Percentiles rank a stretch among this genome's conserved stretches.
Evolutionary conservation across 2,888 invertebrate genomes (phyloP).

Genomic region (Lapara coniferarum): DNA sequence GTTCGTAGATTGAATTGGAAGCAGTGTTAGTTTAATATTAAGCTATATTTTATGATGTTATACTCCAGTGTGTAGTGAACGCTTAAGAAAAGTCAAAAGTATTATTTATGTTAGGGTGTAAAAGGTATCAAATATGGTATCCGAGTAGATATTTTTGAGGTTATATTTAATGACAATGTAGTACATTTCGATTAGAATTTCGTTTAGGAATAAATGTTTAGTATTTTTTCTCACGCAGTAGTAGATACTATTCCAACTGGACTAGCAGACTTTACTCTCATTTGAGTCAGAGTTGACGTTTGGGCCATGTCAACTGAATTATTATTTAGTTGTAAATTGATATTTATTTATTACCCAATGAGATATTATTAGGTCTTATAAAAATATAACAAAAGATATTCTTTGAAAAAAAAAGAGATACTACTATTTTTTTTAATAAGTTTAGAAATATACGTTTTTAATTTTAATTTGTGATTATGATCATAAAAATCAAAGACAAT

Average conservation of each 20-base stretch:
- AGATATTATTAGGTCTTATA: neutral
- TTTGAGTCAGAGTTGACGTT: neutral
- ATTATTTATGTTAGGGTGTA: constrained; percentile 19
- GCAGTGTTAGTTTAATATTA: constrained; percentile 1
- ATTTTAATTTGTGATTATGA: neutral
- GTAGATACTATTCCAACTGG: neutral
- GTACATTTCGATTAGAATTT: constrained; percentile 12
- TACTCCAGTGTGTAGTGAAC: constrained; percentile 20
- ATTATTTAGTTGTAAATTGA: neutral
- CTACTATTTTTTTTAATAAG: too few relatives aligned
- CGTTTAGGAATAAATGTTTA: neutral
- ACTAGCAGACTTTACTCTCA: neutral
- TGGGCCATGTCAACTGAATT: neutral
- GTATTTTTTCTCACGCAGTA: neutral
- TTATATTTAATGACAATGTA: constrained; percentile 5
- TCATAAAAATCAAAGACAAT: neutral
- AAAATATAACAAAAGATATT: neutral
- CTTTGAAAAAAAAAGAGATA: too few relatives aligned
- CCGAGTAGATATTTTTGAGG: neutral
- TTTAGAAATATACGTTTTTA: too few relatives aligned
- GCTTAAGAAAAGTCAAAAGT: constrained; percentile 13
- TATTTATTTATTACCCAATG: neutral
- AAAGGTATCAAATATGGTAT: constrained; percentile 3
- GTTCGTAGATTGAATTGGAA: constrained; percentile 3
- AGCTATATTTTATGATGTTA: constrained; percentile 5